A percentile compares a stretch with the other conserved stretches of the same genome.
Evolutionary conservation across 1,140 invertebrate species (phyloP).

Genomic region (Battus philenor): DNA sequence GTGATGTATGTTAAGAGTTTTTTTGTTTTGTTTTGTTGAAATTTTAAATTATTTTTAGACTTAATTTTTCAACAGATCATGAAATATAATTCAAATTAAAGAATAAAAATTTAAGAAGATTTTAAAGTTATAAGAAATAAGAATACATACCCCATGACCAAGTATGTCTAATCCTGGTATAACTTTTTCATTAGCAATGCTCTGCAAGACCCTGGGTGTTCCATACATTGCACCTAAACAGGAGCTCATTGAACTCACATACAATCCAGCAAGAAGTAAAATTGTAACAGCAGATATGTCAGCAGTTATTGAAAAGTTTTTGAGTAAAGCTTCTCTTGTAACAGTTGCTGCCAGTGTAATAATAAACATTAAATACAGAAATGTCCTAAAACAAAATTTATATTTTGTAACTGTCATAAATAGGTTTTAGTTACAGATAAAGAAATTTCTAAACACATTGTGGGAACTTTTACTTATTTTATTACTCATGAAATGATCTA

Average conservation of each 20-base stretch:
- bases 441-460: too few species aligned
- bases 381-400: constrained; percentile 79
- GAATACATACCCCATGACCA: constrained; percentile 89
- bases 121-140: too few species aligned
- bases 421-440: too few species aligned
- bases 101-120: too few species aligned
- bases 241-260: constrained; percentile 96
- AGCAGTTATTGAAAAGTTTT: constrained; percentile 94
- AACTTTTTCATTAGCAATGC: constrained; percentile 96
- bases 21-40: too few species aligned
- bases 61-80: too few species aligned
- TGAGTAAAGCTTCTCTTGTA: constrained; percentile 81
- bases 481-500: too few species aligned
- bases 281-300: constrained; percentile 89
- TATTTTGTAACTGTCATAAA: too few species aligned
- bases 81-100: too few species aligned
- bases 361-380: constrained; percentile 92
- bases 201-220: constrained; percentile 94
- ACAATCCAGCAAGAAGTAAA: constrained; percentile 91
- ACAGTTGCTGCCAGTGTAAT: constrained; percentile 93
- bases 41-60: too few species aligned
- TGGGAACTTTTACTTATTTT: too few species aligned
- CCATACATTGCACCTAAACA: constrained; percentile 97
- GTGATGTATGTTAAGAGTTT: too few species aligned
- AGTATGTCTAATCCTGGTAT: constrained; percentile 92